phyloP scores from a whole-genome alignment of 2,888 invertebrate genomes.

The Torymus aiolomorphi region DNA sequence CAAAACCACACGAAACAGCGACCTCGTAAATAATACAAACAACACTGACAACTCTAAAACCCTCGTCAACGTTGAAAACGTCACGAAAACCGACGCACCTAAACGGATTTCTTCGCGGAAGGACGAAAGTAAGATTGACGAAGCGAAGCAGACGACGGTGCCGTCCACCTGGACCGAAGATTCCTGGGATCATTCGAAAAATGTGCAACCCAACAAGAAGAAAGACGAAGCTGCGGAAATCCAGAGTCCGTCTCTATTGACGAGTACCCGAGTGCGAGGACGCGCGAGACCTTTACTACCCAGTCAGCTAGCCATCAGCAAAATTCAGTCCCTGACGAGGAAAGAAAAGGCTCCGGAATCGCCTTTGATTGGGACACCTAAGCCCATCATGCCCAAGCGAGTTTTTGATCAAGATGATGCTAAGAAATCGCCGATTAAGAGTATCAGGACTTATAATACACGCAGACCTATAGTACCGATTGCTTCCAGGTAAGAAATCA shows the following conservation, averaged over 20 bases:
- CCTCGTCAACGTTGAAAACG: too few relatives aligned
- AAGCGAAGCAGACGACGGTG: neutral
- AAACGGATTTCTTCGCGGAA: too few relatives aligned
- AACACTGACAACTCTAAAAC: neutral
- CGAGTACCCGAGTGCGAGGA: neutral
- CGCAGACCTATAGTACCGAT: constrained; percentile 45
- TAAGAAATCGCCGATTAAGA: constrained; percentile 61
- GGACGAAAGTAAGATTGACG: neutral
- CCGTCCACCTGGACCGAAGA: constrained; percentile 52
- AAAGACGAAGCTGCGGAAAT: constrained; percentile 3
- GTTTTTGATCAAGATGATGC: constrained; percentile 47
- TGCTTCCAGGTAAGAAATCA: constrained; percentile 20
- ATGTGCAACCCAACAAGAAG: constrained; percentile 8
- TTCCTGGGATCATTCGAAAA: constrained; percentile 52
- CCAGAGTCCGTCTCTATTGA: constrained; percentile 52
- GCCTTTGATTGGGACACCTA: constrained; percentile 35
- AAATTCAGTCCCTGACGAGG: neutral
- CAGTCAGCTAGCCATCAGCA: neutral
- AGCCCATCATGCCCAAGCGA: constrained; percentile 54
- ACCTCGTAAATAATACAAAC: neutral
- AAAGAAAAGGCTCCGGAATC: constrained; percentile 8
- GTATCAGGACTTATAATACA: constrained; percentile 59
- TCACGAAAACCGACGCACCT: too few relatives aligned
- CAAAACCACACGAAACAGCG: too few relatives aligned
- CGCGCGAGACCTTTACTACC: neutral